Evolutionary conservation across 2,113 vertebrate genomes (phyloP), one percentile per base, ranked within the genome.

Genomic region (Cavia porcellus): DNA sequence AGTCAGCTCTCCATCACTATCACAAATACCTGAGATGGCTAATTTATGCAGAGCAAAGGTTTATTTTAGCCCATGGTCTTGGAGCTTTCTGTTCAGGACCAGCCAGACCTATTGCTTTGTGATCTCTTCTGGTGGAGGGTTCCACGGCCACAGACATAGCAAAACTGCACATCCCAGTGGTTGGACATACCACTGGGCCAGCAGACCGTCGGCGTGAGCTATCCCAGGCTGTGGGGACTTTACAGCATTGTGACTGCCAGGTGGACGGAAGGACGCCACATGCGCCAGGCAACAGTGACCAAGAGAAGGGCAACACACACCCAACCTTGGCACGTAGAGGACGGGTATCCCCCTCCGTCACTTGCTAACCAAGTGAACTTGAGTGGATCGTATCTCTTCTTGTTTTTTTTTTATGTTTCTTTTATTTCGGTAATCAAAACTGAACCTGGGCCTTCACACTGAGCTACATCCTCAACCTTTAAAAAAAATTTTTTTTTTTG

Each of bases 311-410:
- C 11, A 0, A 42, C 2, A 25, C 47, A 8, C 45, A 10, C 28
- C 5, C 19, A 47, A 22, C 47, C 38, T 45, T 15, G 42, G 24
- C 55, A 4, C 0, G 2, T 0, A n/a, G 24, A 0, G 28, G n/a
- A 4, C 4, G 19, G 32, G 4, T 1, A 7, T 15, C 7, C 12
- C 10, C 9, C 32, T 50, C 17, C 4, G 0, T 7, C 5, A 1
- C 38, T 38, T 28, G 47, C 42, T 64, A 12, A 24, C 45, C 12
- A 32, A 2, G 52, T 32, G 70, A 74, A 30, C 3, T 35, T 42
- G n/a, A 15, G 38, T 17, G 28, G 17, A 14, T 8, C 3, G 2
- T 22, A n/a, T 13, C 14, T 0, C 57, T 50, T 74, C 82, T 14
- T 0, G n/a, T 77, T 74, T 42, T 74, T 75, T 42, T 42, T 74